Evolutionary conservation across 2,888 invertebrate species (phyloP), one percentile per base, ranked within the genome.

Genomic region (Chirona hameri): DNA sequence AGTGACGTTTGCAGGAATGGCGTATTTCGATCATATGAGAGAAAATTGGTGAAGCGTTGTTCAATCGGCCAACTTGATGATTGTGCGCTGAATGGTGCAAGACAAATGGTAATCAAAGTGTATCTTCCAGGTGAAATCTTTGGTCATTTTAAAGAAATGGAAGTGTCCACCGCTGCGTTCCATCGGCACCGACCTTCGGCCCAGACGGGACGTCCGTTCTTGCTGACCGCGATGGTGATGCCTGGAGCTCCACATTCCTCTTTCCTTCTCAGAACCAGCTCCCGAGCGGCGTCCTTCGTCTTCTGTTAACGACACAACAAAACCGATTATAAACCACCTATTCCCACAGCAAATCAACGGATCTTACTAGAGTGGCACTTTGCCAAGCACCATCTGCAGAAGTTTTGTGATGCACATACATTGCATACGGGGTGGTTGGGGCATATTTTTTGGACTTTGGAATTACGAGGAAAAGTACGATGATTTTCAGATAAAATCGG

Each of bases 231-330:
- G 18, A 82, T 7, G 7, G 52, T 31, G 10, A 82, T 10, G 24
- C 82, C 82, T 1, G 82, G 82, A 0, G 57, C 57, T 14, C 82
- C 82, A 69, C 29, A 48, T n/a, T 82, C 69, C 46, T 57, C 27
- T 39, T 57, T 65, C 14, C 18, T 27, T 15, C 29, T 52, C 46
- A 18, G 4, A 29, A 80, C n/a, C 80, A 52, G 14, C 52, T 29
- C 27, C 48, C 80, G 12, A 18, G 80, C 80, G n/a, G n/a, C n/a
- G 7, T 21, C 52, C 48, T 29, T 48, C 0, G 7, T 21, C 4
- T 9, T 21, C 80, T 80, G 80, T 18, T 9, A 60, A 60, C 21
- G 18, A 21, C 21, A 60, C 7, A 24, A 60, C 7, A 60, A 1
- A 60, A 39, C 39, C 4, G 39, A 7, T 39, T 5, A 39, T 39